Conservation (phyloP, 30 jellyfish, hydroid and myxozoan genomes). For the Hydra vulgaris region DNA sequence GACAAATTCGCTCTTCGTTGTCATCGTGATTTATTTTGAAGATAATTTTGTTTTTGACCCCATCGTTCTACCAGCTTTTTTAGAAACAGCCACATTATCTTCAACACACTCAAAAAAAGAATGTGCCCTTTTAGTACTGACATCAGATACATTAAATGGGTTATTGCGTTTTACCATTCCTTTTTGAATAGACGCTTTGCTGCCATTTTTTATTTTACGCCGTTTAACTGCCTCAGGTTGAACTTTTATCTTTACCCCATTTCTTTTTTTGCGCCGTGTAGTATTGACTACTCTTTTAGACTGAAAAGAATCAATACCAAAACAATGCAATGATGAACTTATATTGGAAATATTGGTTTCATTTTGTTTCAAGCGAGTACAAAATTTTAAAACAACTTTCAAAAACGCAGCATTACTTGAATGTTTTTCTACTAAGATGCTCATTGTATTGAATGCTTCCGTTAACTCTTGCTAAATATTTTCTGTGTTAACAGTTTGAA, state of each 20-base stretch:
- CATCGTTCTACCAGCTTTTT: constrained; percentile 8
- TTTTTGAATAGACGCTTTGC: background rate
- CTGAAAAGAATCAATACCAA: too few relatives aligned
- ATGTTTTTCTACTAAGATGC: too few relatives aligned
- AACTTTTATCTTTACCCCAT: too few relatives aligned
- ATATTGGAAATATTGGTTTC: too few relatives aligned
- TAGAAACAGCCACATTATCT: constrained; percentile 1
- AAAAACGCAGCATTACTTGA: too few relatives aligned
- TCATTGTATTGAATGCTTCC: too few relatives aligned
- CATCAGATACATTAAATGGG: background rate
- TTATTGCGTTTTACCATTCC: background rate
- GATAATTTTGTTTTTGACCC: background rate
- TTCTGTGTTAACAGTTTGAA: background rate
- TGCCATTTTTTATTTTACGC: background rate
- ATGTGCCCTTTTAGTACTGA: background rate
- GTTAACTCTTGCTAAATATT: background rate
- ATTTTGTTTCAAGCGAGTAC: too few relatives aligned
- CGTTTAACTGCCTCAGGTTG: too few relatives aligned
- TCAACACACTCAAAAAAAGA: background rate
- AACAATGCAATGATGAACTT: too few relatives aligned
- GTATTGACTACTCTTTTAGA: too few relatives aligned
- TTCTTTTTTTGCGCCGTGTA: too few relatives aligned
- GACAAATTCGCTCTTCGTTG: background rate
- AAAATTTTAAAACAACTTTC: too few relatives aligned
- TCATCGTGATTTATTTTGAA: background rate